Base-by-base conservation (phyloP, 2,888 invertebrate species). In the Sericinus montela region DNA sequence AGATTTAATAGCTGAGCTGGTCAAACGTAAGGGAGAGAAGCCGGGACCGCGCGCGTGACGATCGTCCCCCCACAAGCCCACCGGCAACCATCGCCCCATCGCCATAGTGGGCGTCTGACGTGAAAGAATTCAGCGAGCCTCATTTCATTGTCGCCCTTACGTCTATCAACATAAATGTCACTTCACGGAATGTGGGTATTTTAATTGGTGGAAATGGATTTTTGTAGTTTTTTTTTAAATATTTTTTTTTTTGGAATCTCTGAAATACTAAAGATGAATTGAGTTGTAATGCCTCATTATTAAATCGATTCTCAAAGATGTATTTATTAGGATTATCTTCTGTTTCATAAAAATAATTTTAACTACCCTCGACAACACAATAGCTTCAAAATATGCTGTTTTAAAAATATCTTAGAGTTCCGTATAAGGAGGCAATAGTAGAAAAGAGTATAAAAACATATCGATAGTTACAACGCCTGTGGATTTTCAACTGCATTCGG, bases 11-110 rank as follows among this genome's bases (percentile, higher is more conserved):
- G 67, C 73, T 0, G 89, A 89, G 59, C 60, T 87, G 43, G 80
- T 83, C 19, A 87, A 88, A 58, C 80, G 78, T 13, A 69, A 81
- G 68, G 80, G 79, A 0, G 87, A 87, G 72, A 85, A 87, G 60
- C 63, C 73, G 0, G 64, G 66, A 9, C 53, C 76, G 53, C 52
- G 81, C 55, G 78, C 78, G 75, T 78, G 78, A 78, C 78, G 56
- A 25, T 58, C 52, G 46, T 63, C 72, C 63, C 65, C 68, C 49
- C 50, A 54, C 57, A 49, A 54, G 39, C 49, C 52, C 38, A 53
- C 54, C 35, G 53, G 55, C 32, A 53, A 53, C 43, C 51, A 42
- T 13, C 62, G 69, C 54, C 51, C 59, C 56, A 59, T 79, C 49
- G 75, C 79, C 59, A 56, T 76, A 42, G 65, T 80, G 49, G 66